These are phyloP conservation scores for Lathronympha strigana DNA, from an alignment of 2,888 invertebrate species.

Conservation along the genomic window DNA sequence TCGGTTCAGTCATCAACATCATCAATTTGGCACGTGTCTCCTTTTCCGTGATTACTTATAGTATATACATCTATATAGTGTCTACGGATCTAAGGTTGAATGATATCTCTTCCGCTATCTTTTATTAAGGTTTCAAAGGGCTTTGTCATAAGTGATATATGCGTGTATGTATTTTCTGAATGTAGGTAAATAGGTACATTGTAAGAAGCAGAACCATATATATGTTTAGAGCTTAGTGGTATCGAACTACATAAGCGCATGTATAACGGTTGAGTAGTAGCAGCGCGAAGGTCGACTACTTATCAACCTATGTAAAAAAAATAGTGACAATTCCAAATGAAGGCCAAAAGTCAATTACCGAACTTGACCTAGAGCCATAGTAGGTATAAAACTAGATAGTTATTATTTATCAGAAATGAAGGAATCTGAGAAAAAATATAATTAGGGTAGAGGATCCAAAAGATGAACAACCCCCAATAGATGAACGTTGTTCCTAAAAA, in stretches of 20 bases:
- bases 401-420: neutral
- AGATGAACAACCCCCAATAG: too few species aligned
- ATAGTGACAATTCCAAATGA: conserved; percentile 3
- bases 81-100: conserved; percentile 19
- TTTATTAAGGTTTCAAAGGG: conserved; percentile 35
- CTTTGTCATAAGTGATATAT: conserved; percentile 12
- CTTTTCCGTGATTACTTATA: conserved; percentile 4
- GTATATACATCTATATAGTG: neutral
- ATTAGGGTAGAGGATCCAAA: too few species aligned
- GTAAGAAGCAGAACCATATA: neutral
- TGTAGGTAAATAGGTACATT: conserved; percentile 15
- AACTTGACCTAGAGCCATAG: neutral
- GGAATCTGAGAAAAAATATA: too few species aligned
- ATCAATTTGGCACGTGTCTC: conserved; percentile 38
- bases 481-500: too few species aligned
- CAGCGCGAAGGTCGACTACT: conserved; percentile 7
- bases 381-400: neutral
- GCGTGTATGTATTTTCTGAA: conserved; percentile 16
- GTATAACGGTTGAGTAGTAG: conserved; percentile 6
- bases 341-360: conserved; percentile 19
- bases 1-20: neutral
- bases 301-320: too few species aligned
- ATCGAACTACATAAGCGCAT: conserved; percentile 2
- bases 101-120: conserved; percentile 30
- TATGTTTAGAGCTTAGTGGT: conserved; percentile 4